phyloP scores from a whole-genome alignment of 2,888 invertebrate species.

The Rotaria sp. region DNA sequence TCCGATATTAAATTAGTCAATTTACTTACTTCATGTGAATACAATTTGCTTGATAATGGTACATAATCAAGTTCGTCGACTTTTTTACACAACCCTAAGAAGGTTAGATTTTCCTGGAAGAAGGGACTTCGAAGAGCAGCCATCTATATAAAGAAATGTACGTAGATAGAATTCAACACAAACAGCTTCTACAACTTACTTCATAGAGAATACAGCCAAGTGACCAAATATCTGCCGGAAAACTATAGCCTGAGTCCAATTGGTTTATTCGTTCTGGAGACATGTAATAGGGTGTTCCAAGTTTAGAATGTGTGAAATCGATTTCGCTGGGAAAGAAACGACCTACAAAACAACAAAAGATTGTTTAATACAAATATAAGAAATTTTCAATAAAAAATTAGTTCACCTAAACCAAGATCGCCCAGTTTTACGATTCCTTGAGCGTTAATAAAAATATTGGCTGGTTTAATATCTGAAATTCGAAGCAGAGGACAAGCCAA shows the following conservation, averaged over 20 bases:
- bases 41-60: conserved; percentile 61
- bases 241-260: conserved; percentile 62
- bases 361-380: too few species aligned
- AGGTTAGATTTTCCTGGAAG: conserved; percentile 64
- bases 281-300: conserved; percentile 62
- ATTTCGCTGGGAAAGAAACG: conserved; percentile 62
- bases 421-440: conserved; percentile 67
- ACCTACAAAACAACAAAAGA: conserved; percentile 45
- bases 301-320: conserved; percentile 64
- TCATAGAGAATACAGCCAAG: conserved; percentile 69
- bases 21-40: conserved; percentile 47
- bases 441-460: conserved; percentile 67
- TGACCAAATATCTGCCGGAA: conserved; percentile 70
- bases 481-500: neutral
- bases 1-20: neutral
- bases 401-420: conserved; percentile 63
- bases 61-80: conserved; percentile 63
- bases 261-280: conserved; percentile 68
- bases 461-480: conserved; percentile 66
- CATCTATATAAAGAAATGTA: conserved; percentile 54
- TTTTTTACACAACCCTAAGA: conserved; percentile 62
- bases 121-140: conserved; percentile 64
- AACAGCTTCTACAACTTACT: conserved; percentile 47
- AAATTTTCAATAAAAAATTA: too few species aligned
- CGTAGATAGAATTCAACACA: neutral